Base-by-base conservation (phyloP, 2,113 vertebrate genomes). In the Sprattus sprattus region DNA sequence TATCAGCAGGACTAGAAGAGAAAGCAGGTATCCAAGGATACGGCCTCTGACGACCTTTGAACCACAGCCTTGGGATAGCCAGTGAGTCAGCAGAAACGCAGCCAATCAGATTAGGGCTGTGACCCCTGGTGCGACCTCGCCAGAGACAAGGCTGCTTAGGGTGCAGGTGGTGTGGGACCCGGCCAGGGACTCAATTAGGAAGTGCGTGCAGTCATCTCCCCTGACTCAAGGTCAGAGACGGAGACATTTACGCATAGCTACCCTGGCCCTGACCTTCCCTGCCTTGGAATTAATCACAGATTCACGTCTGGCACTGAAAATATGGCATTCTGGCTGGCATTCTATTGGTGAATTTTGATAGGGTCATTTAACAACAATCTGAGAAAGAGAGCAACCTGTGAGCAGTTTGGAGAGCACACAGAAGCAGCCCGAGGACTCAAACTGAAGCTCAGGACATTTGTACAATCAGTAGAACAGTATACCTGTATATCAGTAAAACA, bases 51-150 rank as follows among this genome's bases (percentile, higher is more conserved):
- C 81, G 86, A 57, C 54, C 80, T 32, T 50, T 89, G 88, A 89
- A 85, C 87, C 83, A 32, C 81, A 80, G 50, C 49, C 75, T 84
- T 49, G 82, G 75, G 28, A 44, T 47, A 20, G 81, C 25, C 80
- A 81, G 83, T 91, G 89, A 92, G 83, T 91, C 90, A 90, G 91
- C 88, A 87, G 82, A 87, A 88, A 84, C 22, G 57, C 83, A 78
- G 49, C 64, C 86, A 91, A 91, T 91, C 86, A 89, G 87, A 90
- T 91, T 88, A 90, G 84, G 60, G 64, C 52, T 11, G 10, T 13
- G 28, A 11, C 25, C 71, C 25, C 28, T 13, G 9, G 32, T 5
- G 28, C 11, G 2, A 78, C 71, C 71, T 78, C 28, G 32, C 28
- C 3, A 11, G 25, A 78, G 28, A 78, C 71, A 32, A 39, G 71